These are phyloP conservation scores for Prinia subflava DNA, from an alignment of 2,113 vertebrate genomes.

Conservation along the genomic window DNA sequence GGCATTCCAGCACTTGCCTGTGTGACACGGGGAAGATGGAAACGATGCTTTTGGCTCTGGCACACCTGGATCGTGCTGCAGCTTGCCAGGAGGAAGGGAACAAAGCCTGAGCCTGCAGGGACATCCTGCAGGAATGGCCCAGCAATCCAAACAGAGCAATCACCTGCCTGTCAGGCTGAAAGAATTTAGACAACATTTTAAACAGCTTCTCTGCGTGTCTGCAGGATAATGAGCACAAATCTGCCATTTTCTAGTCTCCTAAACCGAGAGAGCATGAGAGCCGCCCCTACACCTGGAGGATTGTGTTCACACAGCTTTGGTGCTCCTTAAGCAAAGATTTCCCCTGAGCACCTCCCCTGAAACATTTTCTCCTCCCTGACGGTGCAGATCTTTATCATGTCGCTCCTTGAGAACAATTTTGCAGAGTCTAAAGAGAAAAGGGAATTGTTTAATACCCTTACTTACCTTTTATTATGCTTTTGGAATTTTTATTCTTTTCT, in stretches of 20 bases:
- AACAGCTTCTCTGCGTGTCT: not conserved
- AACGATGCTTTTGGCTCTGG: not conserved
- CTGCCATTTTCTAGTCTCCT: not conserved
- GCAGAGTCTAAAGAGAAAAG: not conserved
- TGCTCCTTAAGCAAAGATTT: not conserved
- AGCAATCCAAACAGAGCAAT: not conserved
- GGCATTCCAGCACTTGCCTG: not conserved
- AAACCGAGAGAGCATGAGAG: not conserved
- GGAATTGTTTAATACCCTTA: not conserved
- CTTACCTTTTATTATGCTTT: not conserved
- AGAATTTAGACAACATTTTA: not conserved
- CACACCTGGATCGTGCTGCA: not conserved
- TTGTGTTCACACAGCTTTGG: not conserved
- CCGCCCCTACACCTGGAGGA: not conserved
- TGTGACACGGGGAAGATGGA: not conserved
- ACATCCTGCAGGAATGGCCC: not conserved
- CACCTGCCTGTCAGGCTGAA: not conserved
- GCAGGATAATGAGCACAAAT: not conserved
- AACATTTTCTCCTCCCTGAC: not conserved
- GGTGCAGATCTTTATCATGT: not conserved
- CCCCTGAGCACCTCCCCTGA: not conserved
- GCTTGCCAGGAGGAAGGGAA: not conserved
- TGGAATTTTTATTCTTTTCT: not conserved
- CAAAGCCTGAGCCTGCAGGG: slow-evolving; percentile 3
- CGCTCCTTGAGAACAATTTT: not conserved